phyloP scores from a whole-genome alignment of 2,888 invertebrate genomes.

The Drosophila vallismaia region DNA sequence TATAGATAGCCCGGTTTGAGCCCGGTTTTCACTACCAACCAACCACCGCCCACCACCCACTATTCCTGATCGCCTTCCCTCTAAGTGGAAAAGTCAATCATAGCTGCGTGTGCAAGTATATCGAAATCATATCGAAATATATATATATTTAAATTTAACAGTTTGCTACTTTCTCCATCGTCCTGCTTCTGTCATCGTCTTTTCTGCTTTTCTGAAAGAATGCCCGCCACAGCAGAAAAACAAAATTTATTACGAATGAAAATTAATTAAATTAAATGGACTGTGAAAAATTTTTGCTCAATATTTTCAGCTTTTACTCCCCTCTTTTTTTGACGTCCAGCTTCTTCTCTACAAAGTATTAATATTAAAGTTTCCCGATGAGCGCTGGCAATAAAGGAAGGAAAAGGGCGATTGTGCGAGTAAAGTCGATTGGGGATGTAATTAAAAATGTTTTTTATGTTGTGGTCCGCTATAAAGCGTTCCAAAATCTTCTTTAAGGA shows the following conservation, averaged over 20 bases:
- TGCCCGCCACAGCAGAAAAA: conserved; percentile 51
- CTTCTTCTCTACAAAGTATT: conserved; percentile 41
- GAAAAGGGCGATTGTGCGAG: conserved; percentile 3
- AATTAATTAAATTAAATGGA: conserved; percentile 77
- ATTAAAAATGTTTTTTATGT: conserved; percentile 36
- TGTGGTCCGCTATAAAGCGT: conserved; percentile 23
- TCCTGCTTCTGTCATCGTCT: conserved; percentile 30
- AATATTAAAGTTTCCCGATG: conserved; percentile 40
- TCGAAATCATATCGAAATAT: conserved; percentile 27
- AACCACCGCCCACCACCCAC: conserved; percentile 20
- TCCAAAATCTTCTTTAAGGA: conserved; percentile 29
- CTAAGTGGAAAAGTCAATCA: conserved; percentile 57
- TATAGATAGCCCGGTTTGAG: conserved; percentile 60
- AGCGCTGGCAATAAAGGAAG: conserved; percentile 17
- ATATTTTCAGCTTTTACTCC: conserved; percentile 28
- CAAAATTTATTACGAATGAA: conserved; percentile 67
- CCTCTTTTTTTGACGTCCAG: conserved; percentile 13
- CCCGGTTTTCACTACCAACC: conserved; percentile 18
- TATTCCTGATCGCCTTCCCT: conserved; percentile 2
- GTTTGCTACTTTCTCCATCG: conserved; percentile 33
- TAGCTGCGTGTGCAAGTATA: conserved; percentile 4
- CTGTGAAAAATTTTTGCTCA: conserved; percentile 59
- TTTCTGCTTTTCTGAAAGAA: conserved; percentile 47
- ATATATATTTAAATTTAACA: conserved; percentile 58
- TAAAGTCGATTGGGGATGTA: conserved; percentile 33